Evolutionary conservation across 2,797 vertebrate species (phyloP).

Genomic region (Psittacula echo): DNA sequence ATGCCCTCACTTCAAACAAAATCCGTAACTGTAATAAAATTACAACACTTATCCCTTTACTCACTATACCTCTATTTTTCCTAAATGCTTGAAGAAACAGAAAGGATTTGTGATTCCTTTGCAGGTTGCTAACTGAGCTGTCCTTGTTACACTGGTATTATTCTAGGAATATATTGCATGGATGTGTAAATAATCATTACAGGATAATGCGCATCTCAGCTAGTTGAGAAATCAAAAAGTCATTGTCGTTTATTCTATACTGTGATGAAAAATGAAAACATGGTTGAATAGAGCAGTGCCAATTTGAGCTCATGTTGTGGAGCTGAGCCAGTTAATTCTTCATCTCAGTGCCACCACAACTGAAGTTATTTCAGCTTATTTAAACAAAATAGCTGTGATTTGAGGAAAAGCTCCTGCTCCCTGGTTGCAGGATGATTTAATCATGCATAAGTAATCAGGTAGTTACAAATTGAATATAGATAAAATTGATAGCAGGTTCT

Average conservation of each 20-base stretch:
- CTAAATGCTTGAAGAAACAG: not conserved
- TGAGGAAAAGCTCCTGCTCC: not conserved
- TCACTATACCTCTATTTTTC: not conserved
- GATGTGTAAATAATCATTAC: not conserved
- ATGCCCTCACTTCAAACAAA: not conserved
- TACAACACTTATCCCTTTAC: not conserved
- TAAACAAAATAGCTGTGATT: slow-evolving; percentile 6
- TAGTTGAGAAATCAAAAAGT: not conserved
- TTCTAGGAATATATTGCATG: not conserved
- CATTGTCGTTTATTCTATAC: not conserved
- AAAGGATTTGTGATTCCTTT: not conserved
- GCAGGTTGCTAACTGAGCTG: not conserved
- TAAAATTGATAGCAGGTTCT: not conserved
- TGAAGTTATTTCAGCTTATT: slow-evolving; percentile 1
- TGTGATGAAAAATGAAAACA: not conserved
- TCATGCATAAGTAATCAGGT: not conserved
- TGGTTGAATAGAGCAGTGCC: not conserved
- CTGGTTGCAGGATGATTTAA: not conserved
- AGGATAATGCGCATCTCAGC: not conserved
- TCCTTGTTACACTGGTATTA: not conserved
- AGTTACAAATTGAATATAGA: not conserved
- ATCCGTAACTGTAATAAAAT: not conserved
- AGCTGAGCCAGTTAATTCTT: not conserved
- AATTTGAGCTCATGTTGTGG: not conserved
- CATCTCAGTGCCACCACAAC: not conserved